phyloP scores from a whole-genome alignment of 2,888 invertebrate genomes.

The Endomychus coccineus region DNA sequence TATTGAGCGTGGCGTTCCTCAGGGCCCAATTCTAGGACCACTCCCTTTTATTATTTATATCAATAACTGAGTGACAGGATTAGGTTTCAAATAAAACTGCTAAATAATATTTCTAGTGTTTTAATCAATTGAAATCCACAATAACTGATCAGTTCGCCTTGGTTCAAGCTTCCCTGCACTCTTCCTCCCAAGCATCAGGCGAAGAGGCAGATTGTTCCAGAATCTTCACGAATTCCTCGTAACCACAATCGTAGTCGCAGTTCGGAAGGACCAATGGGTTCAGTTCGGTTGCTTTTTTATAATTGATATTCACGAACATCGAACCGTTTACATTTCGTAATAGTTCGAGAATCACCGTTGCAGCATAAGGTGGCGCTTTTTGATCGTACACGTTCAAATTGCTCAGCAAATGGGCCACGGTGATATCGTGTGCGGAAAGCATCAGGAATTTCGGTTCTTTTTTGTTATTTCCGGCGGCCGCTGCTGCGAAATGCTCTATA shows the following conservation, averaged over 20 bases:
- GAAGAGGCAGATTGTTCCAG: too few species aligned
- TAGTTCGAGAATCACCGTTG: conserved; percentile 62
- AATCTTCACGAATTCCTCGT: conserved; percentile 47
- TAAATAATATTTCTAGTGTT: too few species aligned
- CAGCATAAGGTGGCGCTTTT: conserved; percentile 56
- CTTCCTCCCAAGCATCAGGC: too few species aligned
- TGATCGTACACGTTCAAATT: conserved; percentile 56
- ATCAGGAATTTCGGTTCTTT: conserved; percentile 57
- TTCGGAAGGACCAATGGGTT: conserved; percentile 51
- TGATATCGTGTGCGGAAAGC: conserved; percentile 71
- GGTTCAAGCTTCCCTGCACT: too few species aligned
- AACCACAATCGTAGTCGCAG: conserved; percentile 54
- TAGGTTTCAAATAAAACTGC: too few species aligned
- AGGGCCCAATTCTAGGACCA: too few species aligned
- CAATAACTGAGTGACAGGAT: too few species aligned
- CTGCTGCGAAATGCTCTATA: conserved; percentile 48
- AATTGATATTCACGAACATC: conserved; percentile 37
- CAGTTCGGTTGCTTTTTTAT: conserved; percentile 57
- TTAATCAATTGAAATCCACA: too few species aligned
- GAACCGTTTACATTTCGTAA: conserved; percentile 30
- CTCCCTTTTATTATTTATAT: too few species aligned
- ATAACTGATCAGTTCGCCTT: too few species aligned
- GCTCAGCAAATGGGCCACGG: conserved; percentile 60
- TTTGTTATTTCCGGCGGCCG: too few species aligned
- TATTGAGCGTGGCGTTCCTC: too few species aligned